These are phyloP conservation scores for Accipiter superciliosus DNA, from an alignment of 2,797 vertebrate species.

Conservation along the genomic window DNA sequence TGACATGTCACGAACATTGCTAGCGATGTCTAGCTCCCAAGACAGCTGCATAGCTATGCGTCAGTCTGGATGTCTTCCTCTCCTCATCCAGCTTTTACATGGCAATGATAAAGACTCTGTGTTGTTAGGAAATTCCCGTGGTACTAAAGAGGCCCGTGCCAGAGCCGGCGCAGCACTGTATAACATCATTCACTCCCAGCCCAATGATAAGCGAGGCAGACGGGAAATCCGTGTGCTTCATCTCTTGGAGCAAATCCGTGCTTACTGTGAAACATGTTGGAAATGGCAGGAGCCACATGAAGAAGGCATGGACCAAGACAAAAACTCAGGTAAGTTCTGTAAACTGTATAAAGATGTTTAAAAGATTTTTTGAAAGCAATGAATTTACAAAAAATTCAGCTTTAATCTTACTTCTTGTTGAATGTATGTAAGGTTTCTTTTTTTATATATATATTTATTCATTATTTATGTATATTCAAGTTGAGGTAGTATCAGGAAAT, in stretches of 20 bases:
- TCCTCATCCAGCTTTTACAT: constrained; percentile 94
- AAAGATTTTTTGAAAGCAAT: background rate
- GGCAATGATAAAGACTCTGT: constrained; percentile 97
- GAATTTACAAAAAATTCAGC: background rate
- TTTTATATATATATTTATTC: background rate
- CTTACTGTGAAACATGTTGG: constrained; percentile 95
- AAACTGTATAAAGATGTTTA: background rate
- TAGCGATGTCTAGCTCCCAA: constrained; percentile 95
- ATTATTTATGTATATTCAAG: background rate
- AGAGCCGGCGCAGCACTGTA: constrained; percentile 91
- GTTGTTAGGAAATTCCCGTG: constrained; percentile 90
- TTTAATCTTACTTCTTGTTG: background rate
- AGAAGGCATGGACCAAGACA: constrained; percentile 89
- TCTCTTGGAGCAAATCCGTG: constrained; percentile 92
- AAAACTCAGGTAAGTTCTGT: constrained; percentile 87
- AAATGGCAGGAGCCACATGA: constrained; percentile 93
- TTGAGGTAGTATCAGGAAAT: background rate
- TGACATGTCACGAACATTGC: constrained; percentile 93
- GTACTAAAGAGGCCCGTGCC: constrained; percentile 92
- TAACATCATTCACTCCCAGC: constrained; percentile 95
- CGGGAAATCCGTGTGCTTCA: constrained; percentile 91
- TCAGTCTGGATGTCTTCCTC: constrained; percentile 92
- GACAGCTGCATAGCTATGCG: constrained; percentile 97
- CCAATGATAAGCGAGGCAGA: constrained; percentile 90
- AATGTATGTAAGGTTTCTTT: background rate